These are phyloP conservation scores for Drosophila kambysellisi DNA, from an alignment of 2,888 invertebrate species.

Conservation along the genomic window DNA sequence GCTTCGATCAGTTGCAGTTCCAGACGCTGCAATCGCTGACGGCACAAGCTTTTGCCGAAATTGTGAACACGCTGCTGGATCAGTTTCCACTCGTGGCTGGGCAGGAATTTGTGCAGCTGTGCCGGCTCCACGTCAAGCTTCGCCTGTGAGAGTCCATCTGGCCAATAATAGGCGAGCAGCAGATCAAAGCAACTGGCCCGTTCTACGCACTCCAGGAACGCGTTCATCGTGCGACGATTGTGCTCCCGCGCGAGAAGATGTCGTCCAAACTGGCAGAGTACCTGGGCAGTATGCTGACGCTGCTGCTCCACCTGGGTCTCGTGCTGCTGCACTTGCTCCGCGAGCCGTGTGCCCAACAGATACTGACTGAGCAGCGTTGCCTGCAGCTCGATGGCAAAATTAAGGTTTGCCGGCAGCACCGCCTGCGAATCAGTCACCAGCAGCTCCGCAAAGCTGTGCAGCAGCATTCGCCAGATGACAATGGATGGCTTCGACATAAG, in stretches of 20 bases:
- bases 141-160: constrained; percentile 71
- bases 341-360: constrained; percentile 78
- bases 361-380: constrained; percentile 82
- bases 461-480: constrained; percentile 83
- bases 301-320: constrained; percentile 65
- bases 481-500: constrained; percentile 83
- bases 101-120: constrained; percentile 73
- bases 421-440: constrained; percentile 35
- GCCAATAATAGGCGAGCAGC: constrained; percentile 78
- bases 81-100: constrained; percentile 80
- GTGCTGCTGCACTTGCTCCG: constrained; percentile 82
- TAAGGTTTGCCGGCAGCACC: constrained; percentile 63
- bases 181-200: constrained; percentile 77
- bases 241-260: constrained; percentile 81
- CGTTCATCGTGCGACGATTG: constrained; percentile 82
- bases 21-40: constrained; percentile 78
- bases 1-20: constrained; percentile 73
- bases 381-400: constrained; percentile 82
- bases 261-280: constrained; percentile 78
- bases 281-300: constrained; percentile 61
- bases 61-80: constrained; percentile 84
- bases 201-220: constrained; percentile 81
- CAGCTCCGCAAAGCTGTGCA: constrained; percentile 76
- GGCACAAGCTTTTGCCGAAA: constrained; percentile 82
- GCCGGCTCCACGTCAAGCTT: not conserved